phyloP scores from a whole-genome alignment of 2,888 invertebrate genomes.

The Liopterus haemorrhoidalis region DNA sequence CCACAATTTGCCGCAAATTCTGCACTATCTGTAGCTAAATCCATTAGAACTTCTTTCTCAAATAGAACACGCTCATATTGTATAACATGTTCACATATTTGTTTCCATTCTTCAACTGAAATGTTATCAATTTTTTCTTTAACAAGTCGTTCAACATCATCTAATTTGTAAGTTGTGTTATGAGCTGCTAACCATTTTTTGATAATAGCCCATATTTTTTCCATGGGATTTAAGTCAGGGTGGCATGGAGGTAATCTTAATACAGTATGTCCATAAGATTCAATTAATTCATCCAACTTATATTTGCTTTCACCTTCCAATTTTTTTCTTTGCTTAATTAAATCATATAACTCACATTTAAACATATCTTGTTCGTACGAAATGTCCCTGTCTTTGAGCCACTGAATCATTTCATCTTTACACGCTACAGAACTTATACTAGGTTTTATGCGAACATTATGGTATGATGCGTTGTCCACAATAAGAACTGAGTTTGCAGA shows the following conservation, averaged over 20 bases:
- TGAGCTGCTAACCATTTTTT: conserved; percentile 18
- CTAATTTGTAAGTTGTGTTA: conserved; percentile 14
- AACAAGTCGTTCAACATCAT: conserved; percentile 12
- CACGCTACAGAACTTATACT: background rate
- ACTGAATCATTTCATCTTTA: conserved; percentile 20
- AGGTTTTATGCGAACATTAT: conserved; percentile 26
- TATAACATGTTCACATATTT: background rate
- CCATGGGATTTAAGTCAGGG: conserved; percentile 21
- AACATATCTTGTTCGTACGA: background rate
- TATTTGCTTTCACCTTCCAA: conserved; percentile 8
- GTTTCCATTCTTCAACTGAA: too few species aligned
- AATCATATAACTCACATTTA: conserved; percentile 17
- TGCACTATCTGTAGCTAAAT: background rate
- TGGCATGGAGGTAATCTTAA: conserved; percentile 23
- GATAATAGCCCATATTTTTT: conserved; percentile 21
- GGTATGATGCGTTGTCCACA: conserved; percentile 32
- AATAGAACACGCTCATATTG: background rate
- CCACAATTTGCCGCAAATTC: background rate
- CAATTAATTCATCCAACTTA: conserved; percentile 12
- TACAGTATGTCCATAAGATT: conserved; percentile 12
- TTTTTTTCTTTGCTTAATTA: conserved; percentile 10
- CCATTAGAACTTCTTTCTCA: background rate
- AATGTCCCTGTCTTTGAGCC: conserved; percentile 14
- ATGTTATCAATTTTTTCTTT: conserved; percentile 9
- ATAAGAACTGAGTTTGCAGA: conserved; percentile 29